Percentiles rank a stretch among this genome's conserved stretches.
These are phyloP conservation scores for Grammomys surdaster DNA, from an alignment of 2,113 vertebrate genomes.

Conservation along the genomic window DNA sequence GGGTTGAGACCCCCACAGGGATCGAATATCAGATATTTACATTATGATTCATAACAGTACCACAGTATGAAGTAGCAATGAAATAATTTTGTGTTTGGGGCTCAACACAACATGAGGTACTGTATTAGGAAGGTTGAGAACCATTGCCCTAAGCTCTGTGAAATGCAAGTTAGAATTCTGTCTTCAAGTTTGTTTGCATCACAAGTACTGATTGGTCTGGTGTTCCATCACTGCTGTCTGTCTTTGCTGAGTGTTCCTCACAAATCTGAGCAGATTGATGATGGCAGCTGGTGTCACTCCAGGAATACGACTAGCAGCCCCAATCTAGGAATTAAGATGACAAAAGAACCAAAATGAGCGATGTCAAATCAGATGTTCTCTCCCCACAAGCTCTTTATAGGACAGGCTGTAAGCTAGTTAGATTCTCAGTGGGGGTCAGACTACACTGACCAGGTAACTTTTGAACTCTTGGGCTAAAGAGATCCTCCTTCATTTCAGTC, in stretches of 20 bases:
- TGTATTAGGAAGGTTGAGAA: background rate
- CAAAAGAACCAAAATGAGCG: conserved; percentile 1
- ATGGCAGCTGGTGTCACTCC: conserved; percentile 96
- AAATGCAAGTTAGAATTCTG: conserved; percentile 50
- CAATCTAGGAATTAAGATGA: conserved; percentile 88
- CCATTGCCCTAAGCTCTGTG: background rate
- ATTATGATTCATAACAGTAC: background rate
- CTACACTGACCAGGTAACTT: background rate
- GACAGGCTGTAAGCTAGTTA: background rate
- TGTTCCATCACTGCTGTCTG: conserved; percentile 15
- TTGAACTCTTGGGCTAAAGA: background rate
- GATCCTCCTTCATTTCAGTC: background rate
- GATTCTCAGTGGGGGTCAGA: background rate
- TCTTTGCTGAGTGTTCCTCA: conserved; percentile 83
- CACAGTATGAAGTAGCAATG: background rate
- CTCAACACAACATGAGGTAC: background rate
- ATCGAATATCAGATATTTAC: background rate
- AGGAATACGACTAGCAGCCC: conserved; percentile 92
- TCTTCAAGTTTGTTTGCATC: background rate
- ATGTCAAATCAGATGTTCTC: background rate
- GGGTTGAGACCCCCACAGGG: background rate
- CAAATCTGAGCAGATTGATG: conserved; percentile 90
- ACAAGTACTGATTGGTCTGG: background rate
- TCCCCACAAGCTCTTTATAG: background rate
- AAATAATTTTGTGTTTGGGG: background rate